These are phyloP conservation scores for Epiblema foenella DNA, from an alignment of 2,888 invertebrate species.

Conservation along the genomic window DNA sequence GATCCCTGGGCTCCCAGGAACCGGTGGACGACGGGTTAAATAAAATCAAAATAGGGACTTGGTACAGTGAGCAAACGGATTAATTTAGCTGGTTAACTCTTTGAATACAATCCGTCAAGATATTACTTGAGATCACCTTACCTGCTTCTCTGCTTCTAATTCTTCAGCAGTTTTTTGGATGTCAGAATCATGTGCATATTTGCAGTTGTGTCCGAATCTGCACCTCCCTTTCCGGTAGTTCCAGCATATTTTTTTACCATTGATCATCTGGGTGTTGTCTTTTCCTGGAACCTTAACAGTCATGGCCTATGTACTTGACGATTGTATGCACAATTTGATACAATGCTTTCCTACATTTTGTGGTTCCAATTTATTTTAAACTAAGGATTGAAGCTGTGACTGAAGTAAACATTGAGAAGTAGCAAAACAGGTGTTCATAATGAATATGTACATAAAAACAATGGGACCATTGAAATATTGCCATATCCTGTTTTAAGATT, in stretches of 20 bases:
- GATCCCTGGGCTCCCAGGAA: no score
- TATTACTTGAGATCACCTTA: conserved; percentile 47
- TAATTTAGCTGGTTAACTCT: no score
- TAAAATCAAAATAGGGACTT: no score
- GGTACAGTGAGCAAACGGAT: no score
- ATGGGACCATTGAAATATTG: background rate
- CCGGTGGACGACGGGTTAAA: no score
- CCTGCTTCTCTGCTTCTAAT: conserved; percentile 84
- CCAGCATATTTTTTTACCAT: conserved; percentile 96
- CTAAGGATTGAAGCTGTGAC: background rate
- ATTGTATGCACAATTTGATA: conserved; percentile 75
- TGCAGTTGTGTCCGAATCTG: conserved; percentile 95
- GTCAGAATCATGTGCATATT: conserved; percentile 96
- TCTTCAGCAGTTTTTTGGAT: conserved; percentile 87
- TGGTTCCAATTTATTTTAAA: background rate
- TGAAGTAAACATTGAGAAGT: background rate
- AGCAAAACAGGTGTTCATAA: background rate
- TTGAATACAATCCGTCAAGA: conserved; percentile 3
- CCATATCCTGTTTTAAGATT: background rate
- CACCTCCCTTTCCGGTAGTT: conserved; percentile 96
- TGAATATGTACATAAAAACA: background rate
- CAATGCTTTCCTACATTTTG: conserved; percentile 43
- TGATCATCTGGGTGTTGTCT: conserved; percentile 90
- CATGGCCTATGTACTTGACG: conserved; percentile 85
- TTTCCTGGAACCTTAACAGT: conserved; percentile 86